phyloP scores from a whole-genome alignment of 2,888 invertebrate species.

The Osmoderma eremita region DNA sequence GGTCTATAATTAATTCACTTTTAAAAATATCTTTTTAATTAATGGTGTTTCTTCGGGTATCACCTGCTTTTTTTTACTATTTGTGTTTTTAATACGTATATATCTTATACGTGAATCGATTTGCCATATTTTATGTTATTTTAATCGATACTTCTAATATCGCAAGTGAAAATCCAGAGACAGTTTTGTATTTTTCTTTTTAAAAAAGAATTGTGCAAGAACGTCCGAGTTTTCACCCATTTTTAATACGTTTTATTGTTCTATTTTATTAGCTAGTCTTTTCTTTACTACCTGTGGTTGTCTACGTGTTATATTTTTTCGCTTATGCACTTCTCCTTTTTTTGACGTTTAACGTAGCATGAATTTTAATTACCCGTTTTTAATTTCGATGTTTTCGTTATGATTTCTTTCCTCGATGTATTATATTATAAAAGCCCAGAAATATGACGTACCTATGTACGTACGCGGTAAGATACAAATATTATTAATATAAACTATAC shows the following conservation, averaged over 20 bases:
- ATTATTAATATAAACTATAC: too few relatives aligned
- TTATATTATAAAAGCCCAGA: slow-evolving; percentile 39
- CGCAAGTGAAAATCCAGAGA: slow-evolving; percentile 17
- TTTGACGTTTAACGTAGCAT: slow-evolving; percentile 6
- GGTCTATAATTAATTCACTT: too few relatives aligned
- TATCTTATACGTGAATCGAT: slow-evolving; percentile 55
- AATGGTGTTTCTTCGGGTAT: too few relatives aligned
- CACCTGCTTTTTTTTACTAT: slow-evolving; percentile 48
- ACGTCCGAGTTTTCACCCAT: slow-evolving; percentile 44
- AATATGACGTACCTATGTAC: slow-evolving; percentile 46
- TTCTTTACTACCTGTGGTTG: slow-evolving; percentile 38
- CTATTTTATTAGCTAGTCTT: slow-evolving; percentile 58
- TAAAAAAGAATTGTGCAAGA: slow-evolving; percentile 42
- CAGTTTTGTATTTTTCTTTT: slow-evolving; percentile 42
- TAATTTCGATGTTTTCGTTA: slow-evolving; percentile 23
- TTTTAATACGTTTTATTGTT: slow-evolving; percentile 39
- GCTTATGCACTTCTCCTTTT: slow-evolving; percentile 42
- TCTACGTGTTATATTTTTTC: slow-evolving; percentile 42
- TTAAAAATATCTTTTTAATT: too few relatives aligned
- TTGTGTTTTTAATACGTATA: slow-evolving; percentile 43
- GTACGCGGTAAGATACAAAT: slow-evolving; percentile 42
- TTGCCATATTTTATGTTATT: slow-evolving; percentile 59
- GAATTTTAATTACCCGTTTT: neutral
- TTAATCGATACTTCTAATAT: slow-evolving; percentile 10
- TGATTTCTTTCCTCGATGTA: too few relatives aligned